Percentiles rank a stretch among this genome's conserved stretches.
Evolutionary conservation across 2,113 vertebrate species (phyloP).

Genomic region (Corvus cornix): DNA sequence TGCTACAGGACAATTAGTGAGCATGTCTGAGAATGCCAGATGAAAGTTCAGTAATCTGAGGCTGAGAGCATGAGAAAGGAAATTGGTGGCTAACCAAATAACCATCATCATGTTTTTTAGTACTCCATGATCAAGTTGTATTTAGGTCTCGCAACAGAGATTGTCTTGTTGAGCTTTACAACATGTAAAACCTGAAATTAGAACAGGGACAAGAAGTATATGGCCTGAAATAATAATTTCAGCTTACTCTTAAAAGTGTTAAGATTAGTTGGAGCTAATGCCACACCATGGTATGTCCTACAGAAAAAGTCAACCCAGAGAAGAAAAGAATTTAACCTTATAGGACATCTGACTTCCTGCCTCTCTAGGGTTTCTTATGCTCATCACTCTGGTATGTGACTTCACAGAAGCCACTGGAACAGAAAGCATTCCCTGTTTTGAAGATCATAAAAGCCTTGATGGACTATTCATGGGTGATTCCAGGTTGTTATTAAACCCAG

Average conservation of each 20-base stretch:
- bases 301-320: background rate
- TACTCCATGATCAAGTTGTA: background rate
- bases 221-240: background rate
- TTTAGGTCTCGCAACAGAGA: background rate
- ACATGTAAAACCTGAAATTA: background rate
- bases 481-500: conserved; percentile 35
- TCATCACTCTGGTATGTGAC: conserved; percentile 49
- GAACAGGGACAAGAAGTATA: background rate
- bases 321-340: conserved; percentile 43
- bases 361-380: conserved; percentile 26
- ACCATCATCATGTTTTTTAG: background rate
- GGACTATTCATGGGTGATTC: background rate
- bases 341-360: conserved; percentile 33
- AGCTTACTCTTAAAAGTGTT: background rate
- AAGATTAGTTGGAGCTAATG: background rate
- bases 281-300: background rate
- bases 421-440: conserved; percentile 39
- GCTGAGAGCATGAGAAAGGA: conserved; percentile 43
- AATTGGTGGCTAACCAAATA: conserved; percentile 63
- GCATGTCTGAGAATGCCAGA: conserved; percentile 34
- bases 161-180: background rate
- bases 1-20: conserved; percentile 40
- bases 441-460: conserved; percentile 41
- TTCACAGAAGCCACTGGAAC: conserved; percentile 35
- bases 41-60: conserved; percentile 36